These are phyloP conservation scores for Papilio polytes DNA, from an alignment of 1,140 invertebrate species.

Conservation along the genomic window DNA sequence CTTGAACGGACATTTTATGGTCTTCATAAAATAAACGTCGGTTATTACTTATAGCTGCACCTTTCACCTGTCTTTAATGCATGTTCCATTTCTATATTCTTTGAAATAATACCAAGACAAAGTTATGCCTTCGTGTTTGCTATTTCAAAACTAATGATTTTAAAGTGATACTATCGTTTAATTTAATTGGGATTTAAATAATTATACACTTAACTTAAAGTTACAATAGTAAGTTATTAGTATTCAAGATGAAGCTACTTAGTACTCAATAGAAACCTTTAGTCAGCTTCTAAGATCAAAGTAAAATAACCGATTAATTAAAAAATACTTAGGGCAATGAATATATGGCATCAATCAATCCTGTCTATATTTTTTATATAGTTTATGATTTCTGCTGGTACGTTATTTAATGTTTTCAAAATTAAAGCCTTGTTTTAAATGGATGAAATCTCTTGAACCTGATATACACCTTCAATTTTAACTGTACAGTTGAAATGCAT, in stretches of 20 bases:
- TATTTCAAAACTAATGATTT: neutral
- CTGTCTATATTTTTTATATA: neutral
- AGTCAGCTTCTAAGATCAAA: neutral
- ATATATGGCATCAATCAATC: neutral
- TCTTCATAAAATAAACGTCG: conserved; percentile 62
- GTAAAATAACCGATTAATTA: neutral
- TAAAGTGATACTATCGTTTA: neutral
- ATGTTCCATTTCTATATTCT: conserved; percentile 44
- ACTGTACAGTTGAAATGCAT: too few relatives aligned
- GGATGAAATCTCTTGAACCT: neutral
- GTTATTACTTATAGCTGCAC: conserved; percentile 49
- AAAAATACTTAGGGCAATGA: neutral
- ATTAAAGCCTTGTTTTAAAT: neutral
- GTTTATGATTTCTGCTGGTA: neutral
- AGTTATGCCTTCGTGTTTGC: neutral
- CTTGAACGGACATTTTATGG: conserved; percentile 53
- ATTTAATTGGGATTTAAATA: neutral
- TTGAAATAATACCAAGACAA: neutral
- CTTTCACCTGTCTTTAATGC: conserved; percentile 48
- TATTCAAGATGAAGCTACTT: neutral
- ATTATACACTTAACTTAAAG: neutral
- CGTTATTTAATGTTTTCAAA: neutral
- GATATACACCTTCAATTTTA: too few relatives aligned
- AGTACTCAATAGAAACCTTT: neutral
- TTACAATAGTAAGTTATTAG: neutral